Base-by-base conservation (phyloP, 1,140 invertebrate species). In the Paralvinella palmiformis region DNA sequence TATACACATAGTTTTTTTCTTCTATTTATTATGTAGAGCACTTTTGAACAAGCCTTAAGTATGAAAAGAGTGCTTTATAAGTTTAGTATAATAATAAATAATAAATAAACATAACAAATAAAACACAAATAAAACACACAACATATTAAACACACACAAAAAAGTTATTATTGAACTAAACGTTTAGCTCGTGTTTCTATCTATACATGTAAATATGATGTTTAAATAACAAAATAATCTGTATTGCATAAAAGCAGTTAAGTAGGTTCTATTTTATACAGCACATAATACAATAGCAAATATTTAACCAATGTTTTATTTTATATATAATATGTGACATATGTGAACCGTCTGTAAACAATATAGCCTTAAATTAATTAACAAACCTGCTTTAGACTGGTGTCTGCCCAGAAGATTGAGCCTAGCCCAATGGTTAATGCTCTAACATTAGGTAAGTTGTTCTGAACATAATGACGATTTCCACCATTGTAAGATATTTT, bases 361-460 rank as follows among this genome's bases (percentile, higher is more conserved):
- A 13, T 31, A 6, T 20, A 1, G 22, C 7, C 22, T 29, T 56
- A 1, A 5, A 31, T 22, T 56, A 1, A 17, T n/a, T n/a, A 7
- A 32, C 22, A 1, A 44, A 74, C 75, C 68, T 72, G 65, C 36
- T 73, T 69, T 0, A 98, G 82, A 78, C 98, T 96, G 53, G 92
- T 84, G 75, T 99, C 96, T 0, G 96, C 92, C 95, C 95, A 99
- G 75, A 92, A 98, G 0, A 99, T 88, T 63, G 90, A 88, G 32
- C 81, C 71, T 15, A 77, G 75, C 68, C 91, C 87, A 3, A 98
- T 85, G 0, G 94, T 90, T 22, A 97, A 87, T 53, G 94, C 94
- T 87, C 95, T 93, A 0, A 95, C 94, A 75, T 94, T 96, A 0
- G 96, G 95, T 17, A 97, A 81, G 74, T 96, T 92, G 0, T 89